Percentiles rank a stretch among this genome's conserved stretches.
These are phyloP conservation scores for Coreius guichenoti DNA, from an alignment of 2,797 vertebrate genomes.

Conservation along the genomic window DNA sequence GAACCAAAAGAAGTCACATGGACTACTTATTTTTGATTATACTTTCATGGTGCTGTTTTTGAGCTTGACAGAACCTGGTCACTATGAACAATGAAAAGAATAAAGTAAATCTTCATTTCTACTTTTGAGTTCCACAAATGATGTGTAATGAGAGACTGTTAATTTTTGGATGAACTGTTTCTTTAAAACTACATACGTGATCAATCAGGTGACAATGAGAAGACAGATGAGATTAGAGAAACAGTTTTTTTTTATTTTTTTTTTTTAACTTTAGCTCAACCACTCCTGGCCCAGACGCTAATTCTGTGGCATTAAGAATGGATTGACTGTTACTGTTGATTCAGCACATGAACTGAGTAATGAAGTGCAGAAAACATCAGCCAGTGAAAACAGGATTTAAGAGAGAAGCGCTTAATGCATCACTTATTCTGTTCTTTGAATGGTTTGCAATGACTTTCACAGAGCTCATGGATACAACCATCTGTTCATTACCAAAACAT, in stretches of 20 bases:
- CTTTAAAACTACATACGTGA: slow-evolving; percentile 8
- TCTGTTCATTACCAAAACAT: slow-evolving; percentile 3
- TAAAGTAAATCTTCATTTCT: neutral
- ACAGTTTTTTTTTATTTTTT: neutral
- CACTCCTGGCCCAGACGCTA: slow-evolving; percentile 55
- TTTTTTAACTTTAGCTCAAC: slow-evolving; percentile 25
- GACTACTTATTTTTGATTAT: neutral
- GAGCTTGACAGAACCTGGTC: neutral
- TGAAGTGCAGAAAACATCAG: slow-evolving; percentile 56
- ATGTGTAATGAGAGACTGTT: neutral
- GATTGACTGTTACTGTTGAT: slow-evolving; percentile 70
- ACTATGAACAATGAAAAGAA: neutral
- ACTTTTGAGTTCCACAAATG: neutral
- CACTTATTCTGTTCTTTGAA: neutral
- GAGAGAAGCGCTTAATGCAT: slow-evolving; percentile 58
- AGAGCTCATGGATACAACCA: neutral
- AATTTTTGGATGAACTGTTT: neutral
- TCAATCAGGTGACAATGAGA: slow-evolving; percentile 36
- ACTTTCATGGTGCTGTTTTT: neutral
- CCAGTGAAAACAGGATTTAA: slow-evolving; percentile 66
- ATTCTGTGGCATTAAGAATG: slow-evolving; percentile 61
- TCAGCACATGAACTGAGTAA: slow-evolving; percentile 72
- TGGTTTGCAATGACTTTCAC: neutral
- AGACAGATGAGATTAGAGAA: slow-evolving; percentile 22
- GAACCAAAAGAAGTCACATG: too few relatives aligned